These are phyloP conservation scores for Nyctibius bracteatus DNA, from an alignment of 2,113 vertebrate species.

Conservation along the genomic window DNA sequence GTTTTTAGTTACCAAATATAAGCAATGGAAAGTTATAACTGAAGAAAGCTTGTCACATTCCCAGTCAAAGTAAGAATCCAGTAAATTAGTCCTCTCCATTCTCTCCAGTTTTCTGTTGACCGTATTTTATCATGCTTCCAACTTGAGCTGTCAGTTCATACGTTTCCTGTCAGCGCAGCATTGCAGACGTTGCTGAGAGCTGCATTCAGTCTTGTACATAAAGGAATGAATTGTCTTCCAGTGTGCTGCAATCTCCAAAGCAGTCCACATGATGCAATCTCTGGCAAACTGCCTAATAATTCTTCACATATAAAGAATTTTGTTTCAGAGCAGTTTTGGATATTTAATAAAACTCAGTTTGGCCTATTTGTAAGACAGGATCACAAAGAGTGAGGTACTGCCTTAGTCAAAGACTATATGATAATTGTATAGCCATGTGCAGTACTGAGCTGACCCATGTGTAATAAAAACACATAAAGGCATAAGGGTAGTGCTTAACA, in stretches of 20 bases:
- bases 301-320: background rate
- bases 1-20: background rate
- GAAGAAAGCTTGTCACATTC: background rate
- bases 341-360: background rate
- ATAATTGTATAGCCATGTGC: background rate
- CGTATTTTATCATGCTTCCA: background rate
- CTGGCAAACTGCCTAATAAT: slow-evolving; percentile 2
- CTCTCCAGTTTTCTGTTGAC: background rate
- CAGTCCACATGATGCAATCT: background rate
- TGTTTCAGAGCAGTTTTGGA: background rate
- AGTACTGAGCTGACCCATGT: background rate
- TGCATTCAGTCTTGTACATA: background rate
- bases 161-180: background rate
- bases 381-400: background rate
- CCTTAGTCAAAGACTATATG: background rate
- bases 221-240: slow-evolving; percentile 22
- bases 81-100: background rate
- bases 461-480: background rate
- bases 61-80: background rate
- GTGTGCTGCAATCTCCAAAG: background rate
- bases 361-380: background rate
- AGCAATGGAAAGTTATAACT: background rate
- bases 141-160: background rate
- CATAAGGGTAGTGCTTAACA: background rate
- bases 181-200: background rate